Percentiles rank a stretch among this genome's conserved stretches.
Evolutionary conservation across 2,888 invertebrate genomes (phyloP).

Genomic region (Fragum sueziense): DNA sequence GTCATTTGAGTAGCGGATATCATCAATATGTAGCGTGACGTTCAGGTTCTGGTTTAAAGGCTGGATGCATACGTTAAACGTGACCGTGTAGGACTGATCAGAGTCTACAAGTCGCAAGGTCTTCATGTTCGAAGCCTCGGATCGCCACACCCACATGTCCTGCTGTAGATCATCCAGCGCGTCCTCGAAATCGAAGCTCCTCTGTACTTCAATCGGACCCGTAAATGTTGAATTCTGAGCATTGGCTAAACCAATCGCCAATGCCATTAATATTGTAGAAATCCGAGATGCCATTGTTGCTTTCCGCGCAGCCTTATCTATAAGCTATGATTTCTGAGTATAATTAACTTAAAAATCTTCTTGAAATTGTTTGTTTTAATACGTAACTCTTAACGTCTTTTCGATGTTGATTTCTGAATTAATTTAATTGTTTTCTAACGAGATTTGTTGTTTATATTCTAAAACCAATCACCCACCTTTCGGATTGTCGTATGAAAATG

Average conservation of each 20-base stretch:
- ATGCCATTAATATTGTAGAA: too few relatives aligned
- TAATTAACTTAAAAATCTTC: too few relatives aligned
- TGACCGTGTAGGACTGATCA: slow-evolving; percentile 7
- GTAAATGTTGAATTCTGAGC: too few relatives aligned
- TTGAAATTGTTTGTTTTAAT: background rate
- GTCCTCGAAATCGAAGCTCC: slow-evolving; percentile 48
- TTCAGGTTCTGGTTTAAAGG: slow-evolving; percentile 17
- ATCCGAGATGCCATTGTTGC: too few relatives aligned
- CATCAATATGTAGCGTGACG: slow-evolving; percentile 34
- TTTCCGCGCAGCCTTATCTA: too few relatives aligned
- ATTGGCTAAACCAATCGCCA: too few relatives aligned
- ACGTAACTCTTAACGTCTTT: background rate
- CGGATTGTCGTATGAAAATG: too few relatives aligned
- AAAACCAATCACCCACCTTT: background rate
- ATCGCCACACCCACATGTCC: slow-evolving; percentile 46
- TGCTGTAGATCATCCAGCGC: slow-evolving; percentile 15
- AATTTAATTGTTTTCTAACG: background rate
- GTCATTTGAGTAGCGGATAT: slow-evolving; percentile 52
- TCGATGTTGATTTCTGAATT: background rate
- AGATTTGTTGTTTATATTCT: background rate
- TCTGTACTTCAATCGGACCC: slow-evolving; percentile 33
- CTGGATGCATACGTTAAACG: slow-evolving; percentile 37
- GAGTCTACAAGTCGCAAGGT: slow-evolving; percentile 36
- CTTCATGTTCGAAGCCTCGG: slow-evolving; percentile 41
- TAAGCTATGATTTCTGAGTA: too few relatives aligned